phyloP scores from a whole-genome alignment of 2,113 vertebrate species.

The Platichthys stellatus region DNA sequence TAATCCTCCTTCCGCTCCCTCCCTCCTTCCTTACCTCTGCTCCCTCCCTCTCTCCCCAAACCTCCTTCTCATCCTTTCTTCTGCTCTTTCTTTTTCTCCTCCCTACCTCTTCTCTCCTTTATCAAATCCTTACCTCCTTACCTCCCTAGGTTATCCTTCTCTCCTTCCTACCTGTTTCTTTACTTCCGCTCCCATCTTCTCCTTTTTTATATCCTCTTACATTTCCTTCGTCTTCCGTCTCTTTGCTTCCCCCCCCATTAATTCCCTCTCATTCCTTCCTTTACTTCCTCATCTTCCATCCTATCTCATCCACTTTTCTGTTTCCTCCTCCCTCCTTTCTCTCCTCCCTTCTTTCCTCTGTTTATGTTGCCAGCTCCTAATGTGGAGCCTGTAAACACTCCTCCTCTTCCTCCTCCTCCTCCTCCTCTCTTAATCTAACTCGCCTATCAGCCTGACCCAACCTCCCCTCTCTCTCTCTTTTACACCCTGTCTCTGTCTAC shows the following conservation, averaged over 20 bases:
- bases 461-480: slow-evolving; percentile 6
- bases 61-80: neutral
- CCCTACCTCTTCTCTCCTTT: neutral
- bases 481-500: neutral
- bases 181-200: too few relatives aligned
- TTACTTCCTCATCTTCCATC: neutral
- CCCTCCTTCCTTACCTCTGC: neutral
- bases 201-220: neutral
- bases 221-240: neutral
- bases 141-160: too few relatives aligned
- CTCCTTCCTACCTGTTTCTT: too few relatives aligned
- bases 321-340: neutral
- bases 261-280: neutral
- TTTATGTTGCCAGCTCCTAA: slow-evolving; percentile 56
- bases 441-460: slow-evolving; percentile 38
- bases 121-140: neutral
- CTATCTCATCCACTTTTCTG: neutral
- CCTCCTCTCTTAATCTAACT: slow-evolving; percentile 43
- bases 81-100: neutral
- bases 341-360: slow-evolving; percentile 20
- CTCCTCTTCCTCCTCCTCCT: slow-evolving; percentile 40
- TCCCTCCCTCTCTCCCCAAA: neutral
- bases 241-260: too few relatives aligned
- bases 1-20: slow-evolving; percentile 51
- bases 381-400: slow-evolving; percentile 18